phyloP scores from a whole-genome alignment of 2,888 invertebrate species.

The Fragum whitleyi region DNA sequence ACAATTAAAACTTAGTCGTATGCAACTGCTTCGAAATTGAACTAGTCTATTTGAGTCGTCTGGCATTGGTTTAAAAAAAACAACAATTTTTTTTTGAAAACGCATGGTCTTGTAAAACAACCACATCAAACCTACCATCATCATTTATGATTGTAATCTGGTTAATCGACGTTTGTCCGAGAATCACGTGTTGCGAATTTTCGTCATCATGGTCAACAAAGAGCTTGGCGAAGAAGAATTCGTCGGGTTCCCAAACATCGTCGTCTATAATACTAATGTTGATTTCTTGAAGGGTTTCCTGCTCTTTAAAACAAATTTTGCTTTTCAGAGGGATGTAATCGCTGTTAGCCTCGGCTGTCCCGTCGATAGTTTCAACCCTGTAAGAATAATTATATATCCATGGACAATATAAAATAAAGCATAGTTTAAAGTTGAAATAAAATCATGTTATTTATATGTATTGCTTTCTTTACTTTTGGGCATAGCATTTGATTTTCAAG shows the following conservation, averaged over 20 bases:
- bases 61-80: too few species aligned
- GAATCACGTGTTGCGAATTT: conserved; percentile 83
- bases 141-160: conserved; percentile 88
- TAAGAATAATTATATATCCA: background rate
- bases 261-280: conserved; percentile 87
- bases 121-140: conserved; percentile 87
- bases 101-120: too few species aligned
- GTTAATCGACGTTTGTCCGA: conserved; percentile 87
- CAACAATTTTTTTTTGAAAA: too few species aligned
- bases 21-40: too few species aligned
- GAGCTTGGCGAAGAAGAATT: conserved; percentile 88
- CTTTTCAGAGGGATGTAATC: conserved; percentile 87
- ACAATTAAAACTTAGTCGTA: too few species aligned
- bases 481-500: too few species aligned
- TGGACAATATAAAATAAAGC: too few species aligned
- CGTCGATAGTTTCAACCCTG: conserved; percentile 88
- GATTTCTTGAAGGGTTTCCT: conserved; percentile 86
- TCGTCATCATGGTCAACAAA: conserved; percentile 76
- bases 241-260: conserved; percentile 88
- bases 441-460: too few species aligned
- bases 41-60: too few species aligned
- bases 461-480: too few species aligned
- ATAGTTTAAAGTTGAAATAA: too few species aligned
- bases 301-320: conserved; percentile 86
- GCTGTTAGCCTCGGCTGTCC: conserved; percentile 87